Base-by-base conservation (phyloP, 2,888 invertebrate species). In the Nemotelus nigrinus region DNA sequence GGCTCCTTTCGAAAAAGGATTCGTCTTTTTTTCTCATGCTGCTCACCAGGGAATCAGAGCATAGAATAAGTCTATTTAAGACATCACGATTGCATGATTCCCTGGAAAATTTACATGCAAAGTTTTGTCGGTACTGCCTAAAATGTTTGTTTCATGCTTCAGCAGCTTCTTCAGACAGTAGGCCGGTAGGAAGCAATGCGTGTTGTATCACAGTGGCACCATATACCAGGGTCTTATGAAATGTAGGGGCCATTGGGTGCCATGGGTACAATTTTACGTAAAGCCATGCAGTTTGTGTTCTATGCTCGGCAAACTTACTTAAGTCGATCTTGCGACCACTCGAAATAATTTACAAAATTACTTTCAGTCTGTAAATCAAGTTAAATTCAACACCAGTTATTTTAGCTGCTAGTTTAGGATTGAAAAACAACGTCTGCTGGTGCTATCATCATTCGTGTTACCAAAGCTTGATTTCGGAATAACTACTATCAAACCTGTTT, bases 131-230 rank as follows among this genome's bases (percentile, higher is more conserved):
- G 63, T 80, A 83, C 7, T 10, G 8, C 7, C 82, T 41, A 58
- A 83, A 82, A 75, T 83, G 81, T 78, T 83, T 84, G 71, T 83
- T 84, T 43, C 82, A 55, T 3, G 83, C 82, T 79, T 83, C 83
- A 47, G 81, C 80, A 7, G 82, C 82, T 79, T 83, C 83, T 79
- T 83, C 83, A 1, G 81, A 82, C 6, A 82, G 77, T 60, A 81
- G 81, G 2, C 83, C 82, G n/a, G 84, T 83, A n/a, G 83, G 82
- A 53, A 84, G 67, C 45, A 83, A 53, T 44, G 82, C 80, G 76
- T 82, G 39, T 77, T 82, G 68, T 7, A 83, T 82, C 8, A 83
- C 70, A 25, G 10, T 67, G 3, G 81, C 63, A 39, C 81, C 81
- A 78, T 84, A 82, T 6, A 81, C 78, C 67, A 83, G 71, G 39